phyloP scores from a whole-genome alignment of 92 coral and sea anemone genomes.

The Chrysogorgia sp. region DNA sequence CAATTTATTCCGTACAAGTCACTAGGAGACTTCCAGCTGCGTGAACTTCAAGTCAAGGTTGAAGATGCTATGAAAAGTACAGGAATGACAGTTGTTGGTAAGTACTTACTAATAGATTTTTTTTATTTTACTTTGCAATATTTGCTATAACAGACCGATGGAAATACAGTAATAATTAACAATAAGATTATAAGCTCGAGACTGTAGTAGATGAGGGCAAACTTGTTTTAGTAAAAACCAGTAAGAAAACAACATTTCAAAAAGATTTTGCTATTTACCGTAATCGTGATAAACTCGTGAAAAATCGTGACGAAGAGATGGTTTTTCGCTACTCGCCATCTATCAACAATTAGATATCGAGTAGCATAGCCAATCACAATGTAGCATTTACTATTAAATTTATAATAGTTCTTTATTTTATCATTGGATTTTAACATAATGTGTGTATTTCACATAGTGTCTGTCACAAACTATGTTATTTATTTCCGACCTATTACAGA shows the following conservation, averaged over 20 bases:
- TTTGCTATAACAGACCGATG: slow-evolving; percentile 8
- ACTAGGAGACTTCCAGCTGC: background rate
- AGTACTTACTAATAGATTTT: background rate
- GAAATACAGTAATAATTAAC: slow-evolving; percentile 11
- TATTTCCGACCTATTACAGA: background rate
- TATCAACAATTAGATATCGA: background rate
- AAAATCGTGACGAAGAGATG: too few species aligned
- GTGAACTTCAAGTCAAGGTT: slow-evolving; percentile 9
- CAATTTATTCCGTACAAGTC: slow-evolving; percentile 20
- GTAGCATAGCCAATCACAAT: too few species aligned
- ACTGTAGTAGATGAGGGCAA: background rate
- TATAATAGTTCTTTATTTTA: background rate
- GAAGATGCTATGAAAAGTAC: slow-evolving; percentile 9
- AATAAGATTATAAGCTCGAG: slow-evolving; percentile 11
- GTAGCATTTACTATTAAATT: too few species aligned
- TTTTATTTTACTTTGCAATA: slow-evolving; percentile 10
- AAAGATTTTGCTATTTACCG: too few species aligned
- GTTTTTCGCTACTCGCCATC: background rate
- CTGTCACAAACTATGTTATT: too few species aligned
- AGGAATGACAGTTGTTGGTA: slow-evolving; percentile 28
- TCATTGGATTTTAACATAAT: slow-evolving; percentile 6
- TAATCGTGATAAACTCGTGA: too few species aligned
- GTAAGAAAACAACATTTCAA: too few species aligned
- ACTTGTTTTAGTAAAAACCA: background rate
- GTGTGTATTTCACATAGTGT: background rate